Conservation (phyloP, 64 coral and sea anemone species). For the Actinia equina region DNA sequence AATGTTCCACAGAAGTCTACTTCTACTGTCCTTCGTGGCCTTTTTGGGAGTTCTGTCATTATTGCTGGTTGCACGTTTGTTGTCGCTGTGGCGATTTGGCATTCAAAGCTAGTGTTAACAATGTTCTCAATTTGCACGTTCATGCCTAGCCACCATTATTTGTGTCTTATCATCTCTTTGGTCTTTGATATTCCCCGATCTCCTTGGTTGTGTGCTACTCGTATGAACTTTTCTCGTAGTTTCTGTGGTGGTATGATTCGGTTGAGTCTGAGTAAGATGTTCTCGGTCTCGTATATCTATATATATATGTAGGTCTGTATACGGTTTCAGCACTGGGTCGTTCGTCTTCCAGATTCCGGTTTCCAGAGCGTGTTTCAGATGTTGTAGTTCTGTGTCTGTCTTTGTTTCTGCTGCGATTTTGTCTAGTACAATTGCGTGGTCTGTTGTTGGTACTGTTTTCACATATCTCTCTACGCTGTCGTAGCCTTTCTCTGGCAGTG, state of each 20-base stretch:
- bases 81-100: constrained; percentile 32
- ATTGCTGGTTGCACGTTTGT: constrained; percentile 37
- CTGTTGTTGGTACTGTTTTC: constrained; percentile 7
- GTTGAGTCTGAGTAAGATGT: constrained; percentile 25
- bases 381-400: constrained; percentile 27
- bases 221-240: constrained; percentile 34
- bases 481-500: constrained; percentile 16
- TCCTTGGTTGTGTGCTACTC: constrained; percentile 36
- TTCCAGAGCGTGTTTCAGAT: constrained; percentile 43
- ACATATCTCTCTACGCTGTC: no score
- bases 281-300: constrained; percentile 32
- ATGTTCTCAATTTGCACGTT: constrained; percentile 44
- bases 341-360: constrained; percentile 53
- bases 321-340: constrained; percentile 45
- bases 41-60: constrained; percentile 38
- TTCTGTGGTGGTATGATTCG: constrained; percentile 40
- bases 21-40: constrained; percentile 41
- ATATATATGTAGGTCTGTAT: constrained; percentile 51
- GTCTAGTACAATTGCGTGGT: constrained; percentile 47
- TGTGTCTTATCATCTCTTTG: constrained; percentile 42
- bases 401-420: constrained; percentile 45
- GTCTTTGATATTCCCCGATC: constrained; percentile 37
- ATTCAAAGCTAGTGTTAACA: constrained; percentile 36
- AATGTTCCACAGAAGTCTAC: constrained; percentile 46
- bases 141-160: constrained; percentile 51